Conservation (phyloP, 1,140 invertebrate genomes). For the Neotoxoptera formosana region DNA sequence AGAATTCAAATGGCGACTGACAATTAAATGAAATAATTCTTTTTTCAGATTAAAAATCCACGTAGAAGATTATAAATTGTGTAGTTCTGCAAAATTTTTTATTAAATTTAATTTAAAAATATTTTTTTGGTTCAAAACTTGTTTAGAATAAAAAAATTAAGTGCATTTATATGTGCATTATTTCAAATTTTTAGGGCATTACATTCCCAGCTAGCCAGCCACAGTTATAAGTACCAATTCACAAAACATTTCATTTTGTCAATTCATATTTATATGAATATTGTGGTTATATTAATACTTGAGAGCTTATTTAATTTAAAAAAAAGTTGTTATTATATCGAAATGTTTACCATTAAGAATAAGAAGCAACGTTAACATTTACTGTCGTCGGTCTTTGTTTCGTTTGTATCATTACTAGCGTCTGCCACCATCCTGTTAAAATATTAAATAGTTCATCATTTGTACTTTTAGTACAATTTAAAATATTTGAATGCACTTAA, state of each 20-base stretch:
- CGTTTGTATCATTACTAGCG: background rate
- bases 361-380: background rate
- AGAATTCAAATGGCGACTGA: no score
- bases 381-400: background rate
- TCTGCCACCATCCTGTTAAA: background rate
- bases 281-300: background rate
- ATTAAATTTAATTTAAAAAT: no score
- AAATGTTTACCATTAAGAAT: background rate
- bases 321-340: background rate
- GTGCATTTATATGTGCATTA: no score
- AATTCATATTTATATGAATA: background rate
- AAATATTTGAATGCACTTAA: background rate
- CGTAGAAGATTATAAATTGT: no score
- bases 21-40: no score
- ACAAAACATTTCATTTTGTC: background rate
- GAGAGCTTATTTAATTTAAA: background rate
- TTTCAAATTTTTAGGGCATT: no score
- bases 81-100: no score
- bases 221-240: no score
- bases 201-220: no score
- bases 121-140: no score
- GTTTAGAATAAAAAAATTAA: no score
- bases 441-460: background rate
- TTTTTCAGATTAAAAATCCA: no score
- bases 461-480: background rate